A percentile compares a stretch with the other conserved stretches of the same genome.
phyloP scores from a whole-genome alignment of 2,113 vertebrate genomes.

The Chlorocebus sabaeus region DNA sequence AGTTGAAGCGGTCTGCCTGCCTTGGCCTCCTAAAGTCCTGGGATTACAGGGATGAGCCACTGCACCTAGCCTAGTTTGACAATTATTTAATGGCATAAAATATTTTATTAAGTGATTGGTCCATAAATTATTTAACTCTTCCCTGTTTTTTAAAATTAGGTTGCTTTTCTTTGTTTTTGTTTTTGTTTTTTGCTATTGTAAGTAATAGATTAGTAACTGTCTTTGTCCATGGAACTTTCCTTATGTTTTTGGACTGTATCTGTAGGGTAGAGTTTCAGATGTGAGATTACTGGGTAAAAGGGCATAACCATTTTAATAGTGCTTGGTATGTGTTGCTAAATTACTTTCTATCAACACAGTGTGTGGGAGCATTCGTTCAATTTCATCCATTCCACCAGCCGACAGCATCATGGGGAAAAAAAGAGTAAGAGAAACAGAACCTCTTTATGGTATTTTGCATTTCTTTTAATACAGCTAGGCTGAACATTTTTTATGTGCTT shows the following conservation, averaged over 20 bases:
- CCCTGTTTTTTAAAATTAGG: conserved; percentile 15
- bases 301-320: neutral
- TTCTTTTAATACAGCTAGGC: neutral
- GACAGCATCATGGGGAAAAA: neutral
- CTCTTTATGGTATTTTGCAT: neutral
- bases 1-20: too few species aligned
- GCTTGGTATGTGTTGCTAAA: neutral
- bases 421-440: neutral
- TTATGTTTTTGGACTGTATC: neutral
- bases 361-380: neutral
- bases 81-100: neutral
- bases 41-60: too few species aligned
- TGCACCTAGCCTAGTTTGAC: neutral
- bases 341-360: neutral
- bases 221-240: conserved; percentile 39
- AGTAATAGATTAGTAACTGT: neutral
- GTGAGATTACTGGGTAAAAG: neutral
- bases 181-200: neutral
- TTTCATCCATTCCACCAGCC: neutral
- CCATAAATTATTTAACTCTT: conserved; percentile 5
- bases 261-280: neutral
- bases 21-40: too few species aligned
- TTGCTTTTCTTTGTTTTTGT: conserved; percentile 26
- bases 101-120: neutral
- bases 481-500: neutral